Evolutionary conservation across 2,888 invertebrate species (phyloP), one percentile per base, ranked within the genome.

Genomic region (Ischnus inquisitorius): DNA sequence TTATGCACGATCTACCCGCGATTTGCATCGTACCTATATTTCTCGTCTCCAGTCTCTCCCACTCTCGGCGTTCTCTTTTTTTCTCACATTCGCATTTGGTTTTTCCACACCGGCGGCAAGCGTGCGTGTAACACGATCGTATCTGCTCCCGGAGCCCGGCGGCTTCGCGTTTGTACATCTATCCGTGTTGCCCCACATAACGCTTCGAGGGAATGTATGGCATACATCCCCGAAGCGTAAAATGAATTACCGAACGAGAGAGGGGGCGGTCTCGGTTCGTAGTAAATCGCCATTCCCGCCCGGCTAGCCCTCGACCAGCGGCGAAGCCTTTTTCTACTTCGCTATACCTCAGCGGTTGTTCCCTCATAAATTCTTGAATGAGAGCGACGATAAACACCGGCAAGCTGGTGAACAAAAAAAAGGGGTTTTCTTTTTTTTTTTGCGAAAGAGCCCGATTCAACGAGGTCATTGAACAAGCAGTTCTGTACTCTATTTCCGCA

Each of bases 301-400:
- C 43, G 28, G 71, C 54, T 67, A 67, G 71, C 39, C 60, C 77
- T 51, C 64, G 25, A 3, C 39, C 39, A 39, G 39, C 41, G 41
- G 60, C 67, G 41, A 67, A 39, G 60, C 67, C 34, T 75, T 48
- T 69, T 28, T 16, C 51, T 43, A 71, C 65, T 65, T 10, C 60
- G 16, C 19, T 62, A 22, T 72, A 54, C 46, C 65, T 48, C 54
- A 62, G 65, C 65, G 67, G 39, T 51, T 60, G 48, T 48, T 19
- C n/a, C 51, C 28, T 82, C 82, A 67, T 77, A 77, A 82, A 82
- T 72, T 82, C 41, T 62, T n/a, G 64, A 77, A 82, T 62, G 67
- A 77, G 64, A 60, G 41, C 48, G 60, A 77, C 60, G 48, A 77
- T 82, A 57, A 41, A 51, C 82, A 28, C 28, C 48, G 67, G 41